phyloP scores from a whole-genome alignment of 2,797 vertebrate genomes.

The Anguilla marmorata region DNA sequence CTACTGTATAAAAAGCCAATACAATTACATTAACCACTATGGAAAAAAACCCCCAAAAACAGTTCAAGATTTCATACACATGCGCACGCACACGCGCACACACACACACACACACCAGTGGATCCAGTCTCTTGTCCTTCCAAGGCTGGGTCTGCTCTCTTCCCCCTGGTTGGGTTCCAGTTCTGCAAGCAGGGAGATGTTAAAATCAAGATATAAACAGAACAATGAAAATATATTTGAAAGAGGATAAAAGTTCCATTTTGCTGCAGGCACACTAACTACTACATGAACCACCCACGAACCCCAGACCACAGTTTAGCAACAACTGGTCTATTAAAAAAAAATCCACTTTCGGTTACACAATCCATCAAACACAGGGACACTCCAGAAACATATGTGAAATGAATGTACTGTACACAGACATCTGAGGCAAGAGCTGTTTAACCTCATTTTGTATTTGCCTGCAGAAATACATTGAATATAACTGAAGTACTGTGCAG shows the following conservation, averaged over 20 bases:
- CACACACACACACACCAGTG: neutral
- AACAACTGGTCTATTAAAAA: neutral
- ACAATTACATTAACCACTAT: neutral
- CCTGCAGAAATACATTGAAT: neutral
- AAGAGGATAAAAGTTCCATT: neutral
- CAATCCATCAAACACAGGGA: neutral
- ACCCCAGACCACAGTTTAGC: neutral
- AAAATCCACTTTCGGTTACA: neutral
- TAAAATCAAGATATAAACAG: neutral
- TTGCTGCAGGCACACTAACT: neutral
- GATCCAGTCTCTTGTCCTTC: neutral
- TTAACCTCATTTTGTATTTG: neutral
- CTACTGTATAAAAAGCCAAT: neutral
- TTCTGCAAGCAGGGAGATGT: slow-evolving; percentile 19
- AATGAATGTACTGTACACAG: neutral
- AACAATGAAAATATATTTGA: neutral
- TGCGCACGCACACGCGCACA: slow-evolving; percentile 52
- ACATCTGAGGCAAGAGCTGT: neutral
- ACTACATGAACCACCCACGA: neutral
- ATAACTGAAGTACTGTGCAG: neutral
- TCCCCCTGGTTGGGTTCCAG: slow-evolving; percentile 11
- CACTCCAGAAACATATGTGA: neutral
- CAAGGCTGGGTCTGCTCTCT: slow-evolving; percentile 8
- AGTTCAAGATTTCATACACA: neutral
- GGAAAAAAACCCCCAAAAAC: neutral